Conservation (phyloP, 2,888 invertebrate genomes). For the Rotaria socialis region DNA sequence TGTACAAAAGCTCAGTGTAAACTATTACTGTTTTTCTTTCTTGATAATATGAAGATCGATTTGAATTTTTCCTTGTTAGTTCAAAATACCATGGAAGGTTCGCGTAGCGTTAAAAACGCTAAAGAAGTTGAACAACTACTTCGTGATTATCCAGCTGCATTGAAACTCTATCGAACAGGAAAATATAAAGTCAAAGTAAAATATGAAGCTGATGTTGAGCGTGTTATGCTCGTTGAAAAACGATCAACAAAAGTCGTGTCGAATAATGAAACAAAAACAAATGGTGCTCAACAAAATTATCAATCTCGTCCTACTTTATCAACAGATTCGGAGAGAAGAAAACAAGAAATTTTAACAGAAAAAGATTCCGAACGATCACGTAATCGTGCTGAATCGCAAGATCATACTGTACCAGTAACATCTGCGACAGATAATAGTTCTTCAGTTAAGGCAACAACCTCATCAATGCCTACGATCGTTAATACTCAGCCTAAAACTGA, state of each 20-base stretch:
- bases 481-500: background rate
- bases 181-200: slow-evolving; percentile 32
- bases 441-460: background rate
- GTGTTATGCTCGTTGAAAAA: slow-evolving; percentile 29
- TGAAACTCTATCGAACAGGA: background rate
- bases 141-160: slow-evolving; percentile 21
- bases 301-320: background rate
- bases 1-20: slow-evolving; percentile 31
- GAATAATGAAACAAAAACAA: background rate
- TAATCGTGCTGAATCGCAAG: background rate
- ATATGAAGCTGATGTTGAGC: slow-evolving; percentile 32
- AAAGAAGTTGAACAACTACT: slow-evolving; percentile 27
- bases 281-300: background rate
- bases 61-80: too few species aligned
- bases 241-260: background rate
- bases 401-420: background rate
- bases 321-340: background rate
- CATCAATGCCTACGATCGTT: background rate
- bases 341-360: background rate
- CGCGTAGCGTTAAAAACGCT: background rate
- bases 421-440: background rate
- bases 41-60: too few species aligned
- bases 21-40: background rate
- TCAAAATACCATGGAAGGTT: slow-evolving; percentile 5
- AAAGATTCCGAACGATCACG: background rate